A percentile compares a stretch with the other conserved stretches of the same genome.
Evolutionary conservation across 1,140 invertebrate genomes (phyloP).

Genomic region (Penaeus chinensis): DNA sequence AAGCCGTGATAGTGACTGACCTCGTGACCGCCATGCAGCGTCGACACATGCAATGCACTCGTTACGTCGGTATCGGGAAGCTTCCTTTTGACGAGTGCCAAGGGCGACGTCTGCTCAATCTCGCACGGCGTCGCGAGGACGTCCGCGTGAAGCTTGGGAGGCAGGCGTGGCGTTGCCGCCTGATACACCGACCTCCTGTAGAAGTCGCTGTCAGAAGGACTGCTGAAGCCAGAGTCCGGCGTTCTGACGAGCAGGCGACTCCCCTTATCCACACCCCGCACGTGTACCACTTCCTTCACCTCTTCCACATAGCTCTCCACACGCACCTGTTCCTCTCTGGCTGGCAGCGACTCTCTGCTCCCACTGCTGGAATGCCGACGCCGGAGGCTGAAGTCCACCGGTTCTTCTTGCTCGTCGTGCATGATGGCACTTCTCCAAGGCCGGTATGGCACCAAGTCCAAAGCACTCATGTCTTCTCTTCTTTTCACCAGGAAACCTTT

Average conservation of each 20-base stretch:
- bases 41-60: constrained; percentile 14
- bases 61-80: neutral
- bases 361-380: constrained; percentile 35
- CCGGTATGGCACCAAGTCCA: constrained; percentile 57
- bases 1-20: constrained; percentile 45
- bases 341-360: constrained; percentile 9
- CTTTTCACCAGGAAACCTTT: constrained; percentile 63
- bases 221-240: constrained; percentile 63
- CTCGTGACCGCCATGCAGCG: constrained; percentile 18
- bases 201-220: constrained; percentile 62
- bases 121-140: constrained; percentile 2
- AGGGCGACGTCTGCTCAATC: constrained; percentile 42
- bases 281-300: constrained; percentile 36
- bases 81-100: constrained; percentile 51
- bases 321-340: constrained; percentile 32
- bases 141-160: constrained; percentile 37
- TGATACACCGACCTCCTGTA: constrained; percentile 53
- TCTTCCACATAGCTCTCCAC: constrained; percentile 32
- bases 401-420: constrained; percentile 44
- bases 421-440: constrained; percentile 48
- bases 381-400: constrained; percentile 52
- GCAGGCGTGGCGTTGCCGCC: constrained; percentile 8
- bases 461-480: constrained; percentile 59
- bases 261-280: constrained; percentile 38
- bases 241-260: constrained; percentile 55